phyloP scores from a whole-genome alignment of 2,888 invertebrate genomes.

The Hyalella azteca region DNA sequence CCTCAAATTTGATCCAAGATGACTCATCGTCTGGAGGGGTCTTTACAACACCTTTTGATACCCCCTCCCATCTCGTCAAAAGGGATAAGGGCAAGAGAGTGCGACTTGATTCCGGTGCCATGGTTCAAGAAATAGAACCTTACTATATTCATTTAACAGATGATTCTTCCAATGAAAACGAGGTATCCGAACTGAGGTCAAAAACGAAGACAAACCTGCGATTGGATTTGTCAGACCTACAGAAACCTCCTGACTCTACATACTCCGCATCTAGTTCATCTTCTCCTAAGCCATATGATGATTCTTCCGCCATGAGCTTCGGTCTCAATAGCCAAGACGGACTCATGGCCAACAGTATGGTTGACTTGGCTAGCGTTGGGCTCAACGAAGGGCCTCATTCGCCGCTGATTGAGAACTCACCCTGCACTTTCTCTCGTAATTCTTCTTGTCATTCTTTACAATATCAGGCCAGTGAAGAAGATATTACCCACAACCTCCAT shows the following conservation, averaged over 20 bases:
- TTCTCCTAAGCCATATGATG: slow-evolving; percentile 18
- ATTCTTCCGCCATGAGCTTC: slow-evolving; percentile 48
- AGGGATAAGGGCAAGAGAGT: slow-evolving; percentile 27
- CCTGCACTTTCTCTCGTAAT: background rate
- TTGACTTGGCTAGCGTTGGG: slow-evolving; percentile 53
- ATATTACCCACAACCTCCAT: background rate
- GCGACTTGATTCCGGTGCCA: slow-evolving; percentile 26
- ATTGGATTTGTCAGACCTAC: slow-evolving; percentile 4
- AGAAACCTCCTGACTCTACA: slow-evolving; percentile 21
- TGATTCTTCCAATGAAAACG: background rate
- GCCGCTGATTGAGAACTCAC: background rate
- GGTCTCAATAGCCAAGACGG: slow-evolving; percentile 50
- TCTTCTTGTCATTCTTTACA: slow-evolving; percentile 9
- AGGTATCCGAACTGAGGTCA: background rate
- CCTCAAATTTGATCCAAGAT: no score
- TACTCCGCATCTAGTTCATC: slow-evolving; percentile 1
- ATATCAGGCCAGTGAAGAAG: background rate
- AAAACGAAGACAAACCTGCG: background rate
- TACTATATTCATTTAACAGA: background rate
- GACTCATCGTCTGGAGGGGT: background rate
- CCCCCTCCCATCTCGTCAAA: slow-evolving; percentile 23
- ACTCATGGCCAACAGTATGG: slow-evolving; percentile 57
- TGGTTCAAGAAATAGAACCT: slow-evolving; percentile 35
- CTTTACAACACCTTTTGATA: slow-evolving; percentile 18
- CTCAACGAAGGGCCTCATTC: slow-evolving; percentile 51